A percentile compares a stretch with the other conserved stretches of the same genome.
Conservation (phyloP, 2,797 vertebrate species). For the Bufotes viridis region DNA sequence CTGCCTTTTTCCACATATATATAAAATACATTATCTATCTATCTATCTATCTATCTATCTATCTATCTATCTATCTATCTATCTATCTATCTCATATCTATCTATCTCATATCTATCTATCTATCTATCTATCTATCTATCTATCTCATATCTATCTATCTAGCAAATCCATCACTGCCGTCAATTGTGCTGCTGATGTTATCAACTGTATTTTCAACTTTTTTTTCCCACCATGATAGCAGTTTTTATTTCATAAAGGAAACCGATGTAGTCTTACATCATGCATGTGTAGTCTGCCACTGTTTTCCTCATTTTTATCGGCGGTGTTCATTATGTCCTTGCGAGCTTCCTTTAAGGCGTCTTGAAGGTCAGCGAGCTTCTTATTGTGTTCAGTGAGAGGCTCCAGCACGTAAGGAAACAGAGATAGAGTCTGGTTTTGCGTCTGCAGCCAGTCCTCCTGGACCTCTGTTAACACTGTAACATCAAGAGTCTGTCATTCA, state of each 20-base stretch:
- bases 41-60: too few relatives aligned
- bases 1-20: too few relatives aligned
- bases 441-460: constrained; percentile 77
- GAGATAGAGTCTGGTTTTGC: constrained; percentile 77
- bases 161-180: too few relatives aligned
- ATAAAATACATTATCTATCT: too few relatives aligned
- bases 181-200: background rate
- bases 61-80: too few relatives aligned
- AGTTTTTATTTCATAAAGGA: background rate
- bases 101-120: too few relatives aligned
- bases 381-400: constrained; percentile 76
- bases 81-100: too few relatives aligned
- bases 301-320: constrained; percentile 79
- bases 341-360: constrained; percentile 77
- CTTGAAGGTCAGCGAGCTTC: constrained; percentile 79
- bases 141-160: too few relatives aligned
- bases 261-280: constrained; percentile 40
- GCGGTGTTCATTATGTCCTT: constrained; percentile 73
- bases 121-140: too few relatives aligned
- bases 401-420: constrained; percentile 80
- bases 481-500: background rate
- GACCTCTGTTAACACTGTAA: constrained; percentile 73
- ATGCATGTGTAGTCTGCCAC: constrained; percentile 73
- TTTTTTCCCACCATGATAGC: background rate
- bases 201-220: background rate